Conservation (phyloP, 2,888 invertebrate genomes). For the Sthenelais limicola region DNA sequence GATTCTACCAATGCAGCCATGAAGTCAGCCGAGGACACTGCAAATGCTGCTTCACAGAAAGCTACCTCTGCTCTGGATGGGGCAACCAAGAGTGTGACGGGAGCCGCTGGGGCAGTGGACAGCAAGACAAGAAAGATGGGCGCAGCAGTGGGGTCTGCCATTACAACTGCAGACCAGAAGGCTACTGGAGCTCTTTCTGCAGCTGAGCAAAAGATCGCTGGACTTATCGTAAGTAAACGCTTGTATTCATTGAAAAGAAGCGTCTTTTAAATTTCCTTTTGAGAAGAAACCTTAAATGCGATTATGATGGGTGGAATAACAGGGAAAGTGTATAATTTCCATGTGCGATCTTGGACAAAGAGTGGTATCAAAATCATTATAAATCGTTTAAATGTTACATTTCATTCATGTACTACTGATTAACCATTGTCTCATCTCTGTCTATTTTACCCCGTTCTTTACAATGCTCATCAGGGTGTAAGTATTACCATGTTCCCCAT, state of each 20-base stretch:
- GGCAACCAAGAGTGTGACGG: neutral
- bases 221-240: conserved; percentile 16
- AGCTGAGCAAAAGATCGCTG: neutral
- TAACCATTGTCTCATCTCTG: too few species aligned
- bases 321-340: too few species aligned
- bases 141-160: conserved; percentile 6
- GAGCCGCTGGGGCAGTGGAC: neutral
- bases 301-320: too few species aligned
- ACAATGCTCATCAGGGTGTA: too few species aligned
- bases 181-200: neutral
- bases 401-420: too few species aligned
- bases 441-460: too few species aligned
- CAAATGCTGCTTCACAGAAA: neutral
- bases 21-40: conserved; percentile 1
- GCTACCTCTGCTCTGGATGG: neutral
- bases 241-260: neutral
- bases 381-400: too few species aligned
- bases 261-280: too few species aligned
- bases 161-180: conserved; percentile 7
- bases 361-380: too few species aligned
- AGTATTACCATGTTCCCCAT: too few species aligned
- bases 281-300: too few species aligned
- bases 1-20: neutral
- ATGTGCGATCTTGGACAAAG: too few species aligned
- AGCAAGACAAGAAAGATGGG: neutral